Evolutionary conservation across 2,113 vertebrate genomes (phyloP).

Genomic region (Dicaeum eximium): DNA sequence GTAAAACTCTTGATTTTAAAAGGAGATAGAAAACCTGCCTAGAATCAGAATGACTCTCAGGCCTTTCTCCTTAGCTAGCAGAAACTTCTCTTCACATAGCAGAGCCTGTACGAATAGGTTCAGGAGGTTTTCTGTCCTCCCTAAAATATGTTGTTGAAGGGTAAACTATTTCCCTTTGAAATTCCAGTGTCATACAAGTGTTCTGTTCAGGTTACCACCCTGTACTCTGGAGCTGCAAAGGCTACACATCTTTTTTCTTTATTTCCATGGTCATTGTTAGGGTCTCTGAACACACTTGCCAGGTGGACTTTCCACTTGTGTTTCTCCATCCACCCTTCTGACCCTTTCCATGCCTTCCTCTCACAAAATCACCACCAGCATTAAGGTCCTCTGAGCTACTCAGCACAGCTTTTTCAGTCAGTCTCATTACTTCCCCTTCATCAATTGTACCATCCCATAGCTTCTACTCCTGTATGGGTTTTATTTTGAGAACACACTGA

Average conservation of each 20-base stretch:
- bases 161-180: background rate
- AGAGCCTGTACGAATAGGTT: background rate
- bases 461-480: background rate
- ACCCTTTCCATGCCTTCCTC: background rate
- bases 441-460: background rate
- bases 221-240: background rate
- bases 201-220: background rate
- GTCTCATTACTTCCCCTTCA: background rate
- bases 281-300: background rate
- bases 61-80: background rate
- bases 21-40: background rate
- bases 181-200: background rate
- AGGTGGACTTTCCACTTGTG: background rate
- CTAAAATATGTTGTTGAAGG: background rate
- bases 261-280: background rate
- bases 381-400: background rate
- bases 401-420: background rate
- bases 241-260: background rate
- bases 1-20: background rate
- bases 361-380: background rate
- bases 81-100: background rate
- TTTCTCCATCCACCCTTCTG: background rate
- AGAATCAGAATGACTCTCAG: background rate
- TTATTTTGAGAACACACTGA: background rate
- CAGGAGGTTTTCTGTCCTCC: background rate